A percentile compares a stretch with the other conserved stretches of the same genome.
These are phyloP conservation scores for Lanius ludovicianus DNA, from an alignment of 2,113 vertebrate species.

Conservation along the genomic window DNA sequence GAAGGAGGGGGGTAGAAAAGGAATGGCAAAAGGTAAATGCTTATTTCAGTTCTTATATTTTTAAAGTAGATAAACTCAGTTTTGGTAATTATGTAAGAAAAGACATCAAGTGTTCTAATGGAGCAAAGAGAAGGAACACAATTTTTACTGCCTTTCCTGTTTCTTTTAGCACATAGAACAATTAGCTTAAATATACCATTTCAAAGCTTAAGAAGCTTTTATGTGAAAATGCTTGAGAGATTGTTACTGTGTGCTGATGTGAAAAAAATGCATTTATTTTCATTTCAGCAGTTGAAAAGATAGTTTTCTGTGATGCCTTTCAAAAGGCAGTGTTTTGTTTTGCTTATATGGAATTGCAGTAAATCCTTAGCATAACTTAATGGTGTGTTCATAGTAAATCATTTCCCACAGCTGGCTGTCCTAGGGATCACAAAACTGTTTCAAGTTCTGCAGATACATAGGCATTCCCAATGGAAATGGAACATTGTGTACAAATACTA, in stretches of 20 bases:
- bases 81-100: conserved; percentile 19
- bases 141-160: background rate
- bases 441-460: background rate
- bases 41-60: background rate
- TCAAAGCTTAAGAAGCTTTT: conserved; percentile 37
- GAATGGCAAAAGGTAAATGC: background rate
- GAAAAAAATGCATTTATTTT: conserved; percentile 28
- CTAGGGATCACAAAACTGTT: background rate
- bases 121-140: background rate
- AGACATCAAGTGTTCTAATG: background rate
- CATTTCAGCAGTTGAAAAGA: conserved; percentile 18
- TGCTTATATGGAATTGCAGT: background rate
- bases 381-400: background rate
- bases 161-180: conserved; percentile 2
- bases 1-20: background rate
- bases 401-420: background rate
- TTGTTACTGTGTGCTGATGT: conserved; percentile 14
- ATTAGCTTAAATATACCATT: conserved; percentile 44
- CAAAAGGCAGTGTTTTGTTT: background rate
- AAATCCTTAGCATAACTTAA: background rate
- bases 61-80: background rate
- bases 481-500: background rate
- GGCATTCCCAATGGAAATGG: background rate
- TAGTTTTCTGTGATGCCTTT: background rate
- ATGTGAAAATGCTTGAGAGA: background rate